Evolutionary conservation across 1,140 invertebrate species (phyloP), one percentile per base, ranked within the genome.

Genomic region (Polyergus mexicanus): DNA sequence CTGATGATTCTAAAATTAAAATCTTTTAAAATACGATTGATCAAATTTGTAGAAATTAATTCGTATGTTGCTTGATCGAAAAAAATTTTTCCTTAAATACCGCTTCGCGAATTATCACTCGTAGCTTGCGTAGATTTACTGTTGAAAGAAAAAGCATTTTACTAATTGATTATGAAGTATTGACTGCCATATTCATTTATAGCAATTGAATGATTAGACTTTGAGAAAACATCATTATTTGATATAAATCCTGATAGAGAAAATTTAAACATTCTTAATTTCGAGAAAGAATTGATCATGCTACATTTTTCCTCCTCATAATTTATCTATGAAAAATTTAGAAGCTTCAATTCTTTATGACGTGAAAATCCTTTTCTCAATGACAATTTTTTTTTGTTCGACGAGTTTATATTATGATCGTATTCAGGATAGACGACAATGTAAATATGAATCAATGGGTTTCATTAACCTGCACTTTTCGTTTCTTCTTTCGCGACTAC

Each of bases 401-500:
- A 35, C n/a, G 7, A 81, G 51, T 68, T 69, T 38, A 19, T 38
- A 16, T 19, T 10, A 51, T 35, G 69, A 28, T 75, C 22, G 5
- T 32, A 16, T 56, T 72, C 32, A 22, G 35, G 6, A 10, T 38
- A 35, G 35, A 41, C 32, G 51, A 10, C 63, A 8, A 44, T 32
- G 25, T 47, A 74, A 62, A 83, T 74, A n/a, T 44, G 41, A 28
- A 83, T 83, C 25, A 25, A 47, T 74, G 25, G 68, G 38, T 44
- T 74, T 83, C 35, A 83, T 72, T 72, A 74, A 81, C 28, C 28
- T 25, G 66, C 28, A 41, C 28, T 83, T 47, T 65, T 80, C 32
- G 32, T 69, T 56, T 88, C n/a, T 74, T 77, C 71, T 44, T 56
- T 65, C 72, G 56, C 28, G 35, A 68, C 58, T 76, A n/a, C 65